phyloP scores from a whole-genome alignment of 2,888 invertebrate species.

The Poecilobothrus nobilitatus region DNA sequence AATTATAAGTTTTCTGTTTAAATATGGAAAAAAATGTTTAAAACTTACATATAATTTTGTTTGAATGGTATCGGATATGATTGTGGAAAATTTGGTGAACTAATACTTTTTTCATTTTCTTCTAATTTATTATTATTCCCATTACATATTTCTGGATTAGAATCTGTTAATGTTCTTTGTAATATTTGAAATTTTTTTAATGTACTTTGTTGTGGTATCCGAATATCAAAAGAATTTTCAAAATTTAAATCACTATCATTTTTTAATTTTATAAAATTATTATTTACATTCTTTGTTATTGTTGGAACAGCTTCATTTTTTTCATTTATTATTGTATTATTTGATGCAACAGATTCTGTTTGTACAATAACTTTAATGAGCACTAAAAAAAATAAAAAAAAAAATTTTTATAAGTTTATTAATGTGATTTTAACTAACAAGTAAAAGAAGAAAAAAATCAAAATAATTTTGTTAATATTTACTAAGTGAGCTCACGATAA shows the following conservation, averaged over 20 bases:
- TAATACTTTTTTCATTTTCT: neutral
- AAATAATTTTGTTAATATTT: too few species aligned
- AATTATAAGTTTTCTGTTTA: too few species aligned
- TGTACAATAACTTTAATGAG: too few species aligned
- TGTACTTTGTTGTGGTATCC: conserved; percentile 21
- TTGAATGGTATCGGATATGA: conserved; percentile 19
- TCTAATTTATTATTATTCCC: neutral
- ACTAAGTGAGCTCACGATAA: too few species aligned
- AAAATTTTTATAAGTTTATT: too few species aligned
- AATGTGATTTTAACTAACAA: too few species aligned
- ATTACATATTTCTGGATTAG: conserved; percentile 3
- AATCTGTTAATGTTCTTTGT: conserved; percentile 17
- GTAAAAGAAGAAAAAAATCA: too few species aligned
- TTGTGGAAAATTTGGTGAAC: conserved; percentile 16
- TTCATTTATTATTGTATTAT: neutral
- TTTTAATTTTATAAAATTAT: neutral
- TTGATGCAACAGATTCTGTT: neutral
- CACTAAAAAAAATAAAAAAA: too few species aligned
- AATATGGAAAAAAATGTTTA: too few species aligned
- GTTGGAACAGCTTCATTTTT: neutral
- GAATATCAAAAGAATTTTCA: conserved; percentile 11
- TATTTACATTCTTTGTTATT: neutral
- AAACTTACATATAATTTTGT: conserved; percentile 18
- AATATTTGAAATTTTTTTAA: conserved; percentile 19
- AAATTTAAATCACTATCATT: neutral